phyloP scores from a whole-genome alignment of 2,888 invertebrate species.

The Xestia ashworthii region DNA sequence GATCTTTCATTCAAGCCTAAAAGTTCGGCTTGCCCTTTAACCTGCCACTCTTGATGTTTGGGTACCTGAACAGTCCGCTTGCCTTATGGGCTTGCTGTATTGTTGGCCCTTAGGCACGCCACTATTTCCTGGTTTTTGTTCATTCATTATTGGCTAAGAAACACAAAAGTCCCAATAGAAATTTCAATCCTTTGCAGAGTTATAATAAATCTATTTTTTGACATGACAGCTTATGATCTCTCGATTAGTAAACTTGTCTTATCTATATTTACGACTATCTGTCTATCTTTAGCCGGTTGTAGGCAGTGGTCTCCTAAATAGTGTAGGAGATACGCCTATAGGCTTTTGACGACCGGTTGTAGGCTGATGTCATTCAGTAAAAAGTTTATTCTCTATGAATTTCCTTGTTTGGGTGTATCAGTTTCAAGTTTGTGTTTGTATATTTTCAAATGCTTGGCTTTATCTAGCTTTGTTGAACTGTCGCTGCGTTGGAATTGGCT shows the following conservation, averaged over 20 bases:
- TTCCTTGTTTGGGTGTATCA: constrained; percentile 5
- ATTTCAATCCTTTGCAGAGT: background rate
- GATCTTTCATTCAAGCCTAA: background rate
- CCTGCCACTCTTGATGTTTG: background rate
- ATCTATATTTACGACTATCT: constrained; percentile 26
- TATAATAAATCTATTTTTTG: constrained; percentile 5
- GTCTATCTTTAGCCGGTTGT: background rate
- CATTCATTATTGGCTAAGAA: background rate
- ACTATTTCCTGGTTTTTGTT: background rate
- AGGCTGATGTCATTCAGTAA: constrained; percentile 30
- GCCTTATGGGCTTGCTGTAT: background rate
- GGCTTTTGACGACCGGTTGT: constrained; percentile 23
- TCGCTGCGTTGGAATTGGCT: background rate
- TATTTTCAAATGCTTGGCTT: background rate
- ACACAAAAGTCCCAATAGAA: background rate
- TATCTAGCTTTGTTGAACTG: background rate
- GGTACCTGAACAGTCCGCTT: background rate
- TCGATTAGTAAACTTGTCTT: constrained; percentile 24
- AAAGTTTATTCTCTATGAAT: background rate
- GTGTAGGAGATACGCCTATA: constrained; percentile 12
- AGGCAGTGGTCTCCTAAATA: constrained; percentile 26
- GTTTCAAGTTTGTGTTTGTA: background rate
- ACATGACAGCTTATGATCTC: background rate
- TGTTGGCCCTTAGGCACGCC: background rate
- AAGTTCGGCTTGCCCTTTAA: background rate